A percentile compares a stretch with the other conserved stretches of the same genome.
phyloP scores from a whole-genome alignment of 2,113 vertebrate genomes.

The Amblyornis subalaris region DNA sequence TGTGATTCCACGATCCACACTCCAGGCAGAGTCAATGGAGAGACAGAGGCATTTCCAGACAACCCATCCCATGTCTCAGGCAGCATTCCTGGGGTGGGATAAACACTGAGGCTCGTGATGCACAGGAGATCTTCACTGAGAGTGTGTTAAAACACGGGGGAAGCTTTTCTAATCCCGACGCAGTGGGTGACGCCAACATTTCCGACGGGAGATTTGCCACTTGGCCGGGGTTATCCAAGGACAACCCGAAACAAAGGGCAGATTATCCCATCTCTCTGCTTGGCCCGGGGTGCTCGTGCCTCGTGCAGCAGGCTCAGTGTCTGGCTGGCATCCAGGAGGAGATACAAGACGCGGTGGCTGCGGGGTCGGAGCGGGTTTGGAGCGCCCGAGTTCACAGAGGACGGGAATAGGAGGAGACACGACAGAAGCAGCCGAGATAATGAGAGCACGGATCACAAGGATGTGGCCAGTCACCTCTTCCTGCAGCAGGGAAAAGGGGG shows the following conservation, averaged over 20 bases:
- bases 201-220: not conserved
- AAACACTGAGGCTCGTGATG: not conserved
- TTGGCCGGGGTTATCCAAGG: not conserved
- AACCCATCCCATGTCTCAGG: not conserved
- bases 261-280: conserved; percentile 1
- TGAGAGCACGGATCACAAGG: not conserved
- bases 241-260: not conserved
- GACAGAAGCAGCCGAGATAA: not conserved
- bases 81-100: not conserved
- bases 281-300: not conserved
- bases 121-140: not conserved
- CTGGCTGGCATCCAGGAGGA: conserved; percentile 3
- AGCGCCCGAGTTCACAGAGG: not conserved
- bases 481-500: not conserved
- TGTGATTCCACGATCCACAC: not conserved
- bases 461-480: not conserved
- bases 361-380: not conserved
- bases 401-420: conserved; percentile 1
- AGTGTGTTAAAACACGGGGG: not conserved
- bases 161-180: not conserved
- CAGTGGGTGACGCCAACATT: not conserved
- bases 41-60: not conserved
- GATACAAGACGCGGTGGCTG: not conserved
- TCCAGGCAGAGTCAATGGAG: not conserved
- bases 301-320: not conserved